Conservation (phyloP, 37 sponge, comb jelly and placozoan species). For the Ianthella basta region DNA sequence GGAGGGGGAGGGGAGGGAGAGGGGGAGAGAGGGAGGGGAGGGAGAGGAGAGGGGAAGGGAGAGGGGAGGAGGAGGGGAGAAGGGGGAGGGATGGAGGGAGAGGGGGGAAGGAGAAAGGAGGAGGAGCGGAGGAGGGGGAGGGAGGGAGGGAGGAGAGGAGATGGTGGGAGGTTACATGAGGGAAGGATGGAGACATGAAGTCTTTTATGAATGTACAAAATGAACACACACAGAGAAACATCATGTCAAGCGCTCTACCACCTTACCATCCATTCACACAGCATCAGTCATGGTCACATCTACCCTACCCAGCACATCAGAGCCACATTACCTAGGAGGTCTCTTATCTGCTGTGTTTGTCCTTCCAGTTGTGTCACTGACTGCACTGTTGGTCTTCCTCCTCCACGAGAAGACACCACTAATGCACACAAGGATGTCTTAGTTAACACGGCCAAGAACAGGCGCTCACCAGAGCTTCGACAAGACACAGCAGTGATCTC, state of each 20-base stretch:
- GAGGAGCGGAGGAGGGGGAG: slow-evolving; percentile 25
- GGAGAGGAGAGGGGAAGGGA: slow-evolving; percentile 6
- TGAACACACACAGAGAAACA: neutral
- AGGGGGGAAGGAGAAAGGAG: slow-evolving; percentile 37
- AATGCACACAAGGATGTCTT: too few species aligned
- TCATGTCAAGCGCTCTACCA: neutral
- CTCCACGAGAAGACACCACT: too few species aligned
- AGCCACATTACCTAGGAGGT: too few species aligned
- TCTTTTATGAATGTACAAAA: neutral
- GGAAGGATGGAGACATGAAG: too few species aligned
- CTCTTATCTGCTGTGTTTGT: too few species aligned
- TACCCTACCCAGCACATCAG: too few species aligned
- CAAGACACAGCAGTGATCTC: too few species aligned
- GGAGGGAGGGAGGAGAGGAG: slow-evolving; percentile 25
- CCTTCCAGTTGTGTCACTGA: too few species aligned
- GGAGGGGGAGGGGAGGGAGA: neutral
- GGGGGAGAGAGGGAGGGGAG: neutral
- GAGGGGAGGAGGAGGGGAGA: slow-evolving; percentile 46
- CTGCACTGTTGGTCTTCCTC: too few species aligned
- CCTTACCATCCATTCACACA: neutral
- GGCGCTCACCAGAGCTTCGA: too few species aligned
- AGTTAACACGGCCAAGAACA: too few species aligned
- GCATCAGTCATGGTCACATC: too few species aligned
- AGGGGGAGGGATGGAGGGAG: slow-evolving; percentile 59
- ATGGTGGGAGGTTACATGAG: slow-evolving; percentile 14